Conservation (phyloP, 2,113 vertebrate species). For the Ophthalmolycus amberensis region DNA sequence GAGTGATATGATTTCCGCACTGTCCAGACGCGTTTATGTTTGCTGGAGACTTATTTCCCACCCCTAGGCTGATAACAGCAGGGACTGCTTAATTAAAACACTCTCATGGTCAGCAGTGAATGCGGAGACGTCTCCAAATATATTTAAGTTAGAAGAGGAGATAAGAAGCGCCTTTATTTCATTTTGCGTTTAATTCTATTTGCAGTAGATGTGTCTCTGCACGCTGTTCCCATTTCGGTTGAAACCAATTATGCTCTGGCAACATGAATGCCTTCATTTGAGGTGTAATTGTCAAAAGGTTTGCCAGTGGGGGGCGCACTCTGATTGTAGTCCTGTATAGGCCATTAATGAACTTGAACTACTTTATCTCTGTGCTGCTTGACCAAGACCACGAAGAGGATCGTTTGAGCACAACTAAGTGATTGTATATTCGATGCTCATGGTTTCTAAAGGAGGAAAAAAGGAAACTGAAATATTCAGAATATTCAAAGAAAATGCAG, state of each 20-base stretch:
- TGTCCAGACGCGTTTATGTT: not conserved
- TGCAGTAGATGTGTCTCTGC: not conserved
- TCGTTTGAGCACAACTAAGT: slow-evolving; percentile 40
- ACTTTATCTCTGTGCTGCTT: slow-evolving; percentile 55
- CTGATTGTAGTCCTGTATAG: slow-evolving; percentile 79
- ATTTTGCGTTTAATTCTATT: slow-evolving; percentile 1
- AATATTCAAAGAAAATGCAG: not conserved
- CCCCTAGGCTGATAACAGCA: not conserved
- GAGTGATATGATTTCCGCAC: not conserved
- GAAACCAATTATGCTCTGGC: slow-evolving; percentile 57
- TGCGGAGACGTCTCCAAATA: slow-evolving; percentile 19
- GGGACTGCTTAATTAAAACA: slow-evolving; percentile 10
- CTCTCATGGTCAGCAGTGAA: not conserved
- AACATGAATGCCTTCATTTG: slow-evolving; percentile 57
- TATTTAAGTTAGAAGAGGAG: not conserved
- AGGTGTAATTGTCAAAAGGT: slow-evolving; percentile 51
- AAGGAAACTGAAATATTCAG: not conserved
- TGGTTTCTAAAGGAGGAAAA: not conserved
- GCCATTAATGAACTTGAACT: slow-evolving; percentile 88
- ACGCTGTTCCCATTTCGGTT: slow-evolving; percentile 24
- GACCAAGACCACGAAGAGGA: slow-evolving; percentile 32
- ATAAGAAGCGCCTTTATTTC: not conserved
- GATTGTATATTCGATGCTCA: slow-evolving; percentile 25
- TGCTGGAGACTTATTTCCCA: not conserved
- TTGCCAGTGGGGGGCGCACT: slow-evolving; percentile 91